Percentiles rank a stretch among this genome's conserved stretches.
Evolutionary conservation across 23 tunicate genomes (phyloP).

Genomic region (Ascidia mentula): DNA sequence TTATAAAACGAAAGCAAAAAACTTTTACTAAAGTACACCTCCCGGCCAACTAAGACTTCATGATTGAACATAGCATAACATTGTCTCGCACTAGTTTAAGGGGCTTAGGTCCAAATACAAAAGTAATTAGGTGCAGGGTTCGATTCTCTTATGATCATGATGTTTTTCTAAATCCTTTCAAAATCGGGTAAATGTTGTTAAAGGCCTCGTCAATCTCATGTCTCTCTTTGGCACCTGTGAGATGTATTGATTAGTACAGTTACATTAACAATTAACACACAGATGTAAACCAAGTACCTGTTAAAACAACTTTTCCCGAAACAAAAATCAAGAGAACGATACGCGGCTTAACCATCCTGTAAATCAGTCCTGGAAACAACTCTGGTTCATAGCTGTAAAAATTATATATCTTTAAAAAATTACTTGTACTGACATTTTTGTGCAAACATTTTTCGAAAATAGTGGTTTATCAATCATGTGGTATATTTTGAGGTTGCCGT

Average conservation of each 20-base stretch:
- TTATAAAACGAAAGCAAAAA: no score
- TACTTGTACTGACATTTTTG: no score
- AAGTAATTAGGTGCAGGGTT: no score
- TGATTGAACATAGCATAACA: no score
- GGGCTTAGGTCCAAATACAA: no score
- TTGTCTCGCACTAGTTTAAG: no score
- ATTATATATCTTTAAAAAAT: not conserved
- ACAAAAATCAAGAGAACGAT: slow-evolving; percentile 96
- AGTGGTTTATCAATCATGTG: no score
- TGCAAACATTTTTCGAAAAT: no score
- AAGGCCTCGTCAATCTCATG: slow-evolving; percentile 97
- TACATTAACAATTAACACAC: not conserved
- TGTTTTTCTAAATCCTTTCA: slow-evolving; percentile 84
- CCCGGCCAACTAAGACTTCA: no score
- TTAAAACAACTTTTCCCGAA: slow-evolving; percentile 98
- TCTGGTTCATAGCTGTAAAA: slow-evolving; percentile 95
- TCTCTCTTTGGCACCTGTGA: slow-evolving; percentile 76
- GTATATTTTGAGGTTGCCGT: no score
- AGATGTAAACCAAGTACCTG: slow-evolving; percentile 44
- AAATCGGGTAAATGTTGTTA: slow-evolving; percentile 95
- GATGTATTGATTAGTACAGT: not conserved
- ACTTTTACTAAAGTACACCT: no score
- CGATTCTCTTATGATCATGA: no score
- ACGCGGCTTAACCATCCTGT: slow-evolving; percentile 98
- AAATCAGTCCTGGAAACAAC: slow-evolving; percentile 95